Percentiles rank a stretch among this genome's conserved stretches.
phyloP scores from a whole-genome alignment of 2,113 vertebrate species.

The Clarias macrocephalus region DNA sequence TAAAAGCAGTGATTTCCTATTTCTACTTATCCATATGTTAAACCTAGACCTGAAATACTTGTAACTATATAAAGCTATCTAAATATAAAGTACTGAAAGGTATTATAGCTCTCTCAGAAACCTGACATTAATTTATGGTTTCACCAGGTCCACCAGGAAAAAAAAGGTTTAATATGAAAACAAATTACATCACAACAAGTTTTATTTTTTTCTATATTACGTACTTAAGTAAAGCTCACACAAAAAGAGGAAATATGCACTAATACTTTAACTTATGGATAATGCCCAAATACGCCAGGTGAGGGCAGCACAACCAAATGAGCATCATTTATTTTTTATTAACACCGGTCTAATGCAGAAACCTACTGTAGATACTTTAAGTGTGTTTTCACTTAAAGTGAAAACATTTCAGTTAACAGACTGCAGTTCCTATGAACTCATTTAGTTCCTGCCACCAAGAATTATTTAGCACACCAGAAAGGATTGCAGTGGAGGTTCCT shows the following conservation, averaged over 20 bases:
- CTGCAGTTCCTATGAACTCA: not conserved
- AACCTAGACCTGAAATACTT: not conserved
- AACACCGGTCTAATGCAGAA: not conserved
- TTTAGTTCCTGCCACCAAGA: not conserved
- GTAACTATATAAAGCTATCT: not conserved
- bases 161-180: too few species aligned
- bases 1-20: not conserved
- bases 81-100: not conserved
- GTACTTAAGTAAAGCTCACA: not conserved
- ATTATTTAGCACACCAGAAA: not conserved
- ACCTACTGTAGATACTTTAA: not conserved
- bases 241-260: not conserved
- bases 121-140: not conserved
- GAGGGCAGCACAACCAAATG: slow-evolving; percentile 18
- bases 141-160: too few species aligned
- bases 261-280: not conserved
- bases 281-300: slow-evolving; percentile 5
- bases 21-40: not conserved
- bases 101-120: not conserved
- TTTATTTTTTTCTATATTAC: not conserved
- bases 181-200: not conserved
- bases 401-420: not conserved
- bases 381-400: too few species aligned
- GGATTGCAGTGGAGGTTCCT: too few species aligned
- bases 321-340: not conserved